These are phyloP conservation scores for Hirudinaria manillensis DNA, from an alignment of 2,888 invertebrate genomes.

Conservation along the genomic window DNA sequence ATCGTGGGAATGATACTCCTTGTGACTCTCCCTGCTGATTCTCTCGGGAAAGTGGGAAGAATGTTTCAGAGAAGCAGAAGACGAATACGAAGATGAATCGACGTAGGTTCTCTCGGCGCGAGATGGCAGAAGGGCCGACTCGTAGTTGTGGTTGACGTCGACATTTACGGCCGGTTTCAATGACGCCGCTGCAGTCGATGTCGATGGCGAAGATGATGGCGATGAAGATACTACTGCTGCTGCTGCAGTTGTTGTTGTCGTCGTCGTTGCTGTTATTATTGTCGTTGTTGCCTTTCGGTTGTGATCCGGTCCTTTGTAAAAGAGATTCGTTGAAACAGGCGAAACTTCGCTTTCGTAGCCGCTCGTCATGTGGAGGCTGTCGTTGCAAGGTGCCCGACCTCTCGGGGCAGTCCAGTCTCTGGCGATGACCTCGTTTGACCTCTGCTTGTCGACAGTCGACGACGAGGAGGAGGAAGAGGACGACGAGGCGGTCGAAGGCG, in stretches of 20 bases:
- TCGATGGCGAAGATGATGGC: neutral
- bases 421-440: neutral
- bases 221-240: too few relatives aligned
- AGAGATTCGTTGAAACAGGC: conserved; percentile 11
- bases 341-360: conserved; percentile 30
- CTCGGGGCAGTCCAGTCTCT: too few relatives aligned
- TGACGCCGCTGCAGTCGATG: too few relatives aligned
- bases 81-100: neutral
- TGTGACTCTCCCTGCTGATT: too few relatives aligned
- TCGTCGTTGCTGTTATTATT: neutral
- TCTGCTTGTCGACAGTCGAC: neutral
- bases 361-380: conserved; percentile 23
- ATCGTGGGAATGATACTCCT: too few relatives aligned
- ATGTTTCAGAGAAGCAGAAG: neutral
- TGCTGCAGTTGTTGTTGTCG: too few relatives aligned
- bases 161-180: too few relatives aligned
- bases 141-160: too few relatives aligned
- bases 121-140: too few relatives aligned
- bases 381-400: neutral
- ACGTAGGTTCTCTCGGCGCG: too few relatives aligned
- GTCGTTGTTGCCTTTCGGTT: neutral
- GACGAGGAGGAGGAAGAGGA: neutral
- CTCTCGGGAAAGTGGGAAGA: neutral
- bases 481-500: neutral
- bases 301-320: neutral